Evolutionary conservation across 2,888 invertebrate species (phyloP).

Genomic region (Hermodice carunculata): DNA sequence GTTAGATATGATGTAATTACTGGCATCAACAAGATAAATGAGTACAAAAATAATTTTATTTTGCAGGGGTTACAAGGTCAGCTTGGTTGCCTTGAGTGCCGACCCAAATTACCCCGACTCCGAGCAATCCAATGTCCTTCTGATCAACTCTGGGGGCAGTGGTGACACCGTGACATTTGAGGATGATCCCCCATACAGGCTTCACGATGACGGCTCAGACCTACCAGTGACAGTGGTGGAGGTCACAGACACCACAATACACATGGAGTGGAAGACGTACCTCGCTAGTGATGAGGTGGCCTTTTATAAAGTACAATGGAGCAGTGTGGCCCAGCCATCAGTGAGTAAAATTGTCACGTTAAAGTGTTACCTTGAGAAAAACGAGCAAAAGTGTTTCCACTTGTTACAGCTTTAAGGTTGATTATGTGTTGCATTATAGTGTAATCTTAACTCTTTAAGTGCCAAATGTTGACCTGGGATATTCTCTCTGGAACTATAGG

Average conservation of each 20-base stretch:
- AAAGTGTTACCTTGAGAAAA: too few species aligned
- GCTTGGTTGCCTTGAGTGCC: slow-evolving; percentile 61
- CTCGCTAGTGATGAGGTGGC: slow-evolving; percentile 56
- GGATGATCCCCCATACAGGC: background rate
- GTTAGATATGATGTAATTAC: too few species aligned
- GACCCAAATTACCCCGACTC: slow-evolving; percentile 60
- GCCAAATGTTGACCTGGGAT: too few species aligned
- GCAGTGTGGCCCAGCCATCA: slow-evolving; percentile 67
- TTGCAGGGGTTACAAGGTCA: slow-evolving; percentile 65
- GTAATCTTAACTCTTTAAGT: too few species aligned
- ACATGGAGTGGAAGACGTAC: slow-evolving; percentile 66
- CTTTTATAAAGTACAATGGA: slow-evolving; percentile 67
- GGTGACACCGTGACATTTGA: slow-evolving; percentile 1
- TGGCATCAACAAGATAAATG: too few species aligned
- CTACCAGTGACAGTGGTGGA: slow-evolving; percentile 61
- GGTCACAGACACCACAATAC: slow-evolving; percentile 63
- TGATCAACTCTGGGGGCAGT: slow-evolving; percentile 48
- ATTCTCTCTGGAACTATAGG: too few species aligned
- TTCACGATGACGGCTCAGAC: slow-evolving; percentile 51
- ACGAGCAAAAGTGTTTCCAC: too few species aligned
- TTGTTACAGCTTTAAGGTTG: too few species aligned
- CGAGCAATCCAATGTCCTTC: slow-evolving; percentile 60
- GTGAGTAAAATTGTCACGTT: too few species aligned
- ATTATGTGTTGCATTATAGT: too few species aligned
- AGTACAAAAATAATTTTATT: too few species aligned